Conservation (phyloP, 2,888 invertebrate species). For the Anodontia alba region DNA sequence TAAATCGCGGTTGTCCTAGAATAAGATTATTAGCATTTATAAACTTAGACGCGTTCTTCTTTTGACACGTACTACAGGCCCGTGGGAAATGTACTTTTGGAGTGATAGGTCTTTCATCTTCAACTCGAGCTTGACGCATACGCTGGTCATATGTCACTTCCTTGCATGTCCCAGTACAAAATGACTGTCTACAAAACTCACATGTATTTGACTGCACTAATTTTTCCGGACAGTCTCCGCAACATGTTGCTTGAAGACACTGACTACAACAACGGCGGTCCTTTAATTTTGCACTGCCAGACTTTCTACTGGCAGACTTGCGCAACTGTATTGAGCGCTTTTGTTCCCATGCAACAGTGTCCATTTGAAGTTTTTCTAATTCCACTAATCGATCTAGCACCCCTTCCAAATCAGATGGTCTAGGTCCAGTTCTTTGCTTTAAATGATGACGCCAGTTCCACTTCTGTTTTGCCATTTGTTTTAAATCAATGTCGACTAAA, state of each 20-base stretch:
- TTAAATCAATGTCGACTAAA: slow-evolving; percentile 68
- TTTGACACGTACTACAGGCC: slow-evolving; percentile 73
- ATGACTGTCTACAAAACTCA: slow-evolving; percentile 67
- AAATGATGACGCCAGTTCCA: slow-evolving; percentile 72
- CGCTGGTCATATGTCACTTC: slow-evolving; percentile 74
- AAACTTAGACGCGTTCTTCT: slow-evolving; percentile 70
- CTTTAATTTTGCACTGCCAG: slow-evolving; percentile 62
- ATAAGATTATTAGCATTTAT: slow-evolving; percentile 76
- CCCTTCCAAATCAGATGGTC: slow-evolving; percentile 55
- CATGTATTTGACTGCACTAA: slow-evolving; percentile 62
- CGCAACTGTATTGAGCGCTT: slow-evolving; percentile 61
- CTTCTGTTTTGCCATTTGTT: slow-evolving; percentile 67
- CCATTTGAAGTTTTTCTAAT: slow-evolving; percentile 72
- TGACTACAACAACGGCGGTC: slow-evolving; percentile 74
- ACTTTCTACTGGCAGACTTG: slow-evolving; percentile 48
- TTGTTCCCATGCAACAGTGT: slow-evolving; percentile 77
- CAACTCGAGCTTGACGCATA: slow-evolving; percentile 68
- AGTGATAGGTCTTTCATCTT: slow-evolving; percentile 59
- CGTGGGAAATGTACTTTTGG: slow-evolving; percentile 61
- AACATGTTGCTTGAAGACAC: slow-evolving; percentile 79
- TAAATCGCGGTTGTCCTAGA: slow-evolving; percentile 72
- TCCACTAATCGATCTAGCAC: slow-evolving; percentile 74
- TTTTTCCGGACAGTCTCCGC: slow-evolving; percentile 80
- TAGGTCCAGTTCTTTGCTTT: slow-evolving; percentile 50
- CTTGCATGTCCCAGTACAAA: slow-evolving; percentile 73